Percentiles rank a stretch among this genome's conserved stretches.
Conservation (phyloP, 2,888 invertebrate genomes). For the Caenorhabditis sp. region DNA sequence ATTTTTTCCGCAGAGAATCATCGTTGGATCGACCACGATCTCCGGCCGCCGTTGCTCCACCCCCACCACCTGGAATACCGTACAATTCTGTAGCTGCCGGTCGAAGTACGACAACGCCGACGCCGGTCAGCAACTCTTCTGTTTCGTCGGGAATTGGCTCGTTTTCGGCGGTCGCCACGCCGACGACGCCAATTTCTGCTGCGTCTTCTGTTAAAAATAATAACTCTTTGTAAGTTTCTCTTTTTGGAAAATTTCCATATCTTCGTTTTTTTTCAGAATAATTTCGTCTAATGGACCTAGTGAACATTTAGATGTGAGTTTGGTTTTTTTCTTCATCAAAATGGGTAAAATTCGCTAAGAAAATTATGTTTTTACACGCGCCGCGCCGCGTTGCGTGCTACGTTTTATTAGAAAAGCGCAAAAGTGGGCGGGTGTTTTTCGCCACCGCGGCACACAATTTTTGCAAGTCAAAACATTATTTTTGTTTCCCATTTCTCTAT, state of each 20-base stretch:
- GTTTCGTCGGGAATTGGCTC: slow-evolving; percentile 4
- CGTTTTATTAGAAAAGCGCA: no score
- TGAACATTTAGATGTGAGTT: background rate
- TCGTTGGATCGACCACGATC: slow-evolving; percentile 25
- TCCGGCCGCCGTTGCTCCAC: slow-evolving; percentile 71
- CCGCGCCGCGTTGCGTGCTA: no score
- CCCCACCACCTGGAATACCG: slow-evolving; percentile 63
- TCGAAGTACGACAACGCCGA: slow-evolving; percentile 33
- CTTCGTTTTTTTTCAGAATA: background rate
- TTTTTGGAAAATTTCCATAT: background rate
- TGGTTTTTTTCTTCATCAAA: background rate
- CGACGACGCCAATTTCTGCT: slow-evolving; percentile 1
- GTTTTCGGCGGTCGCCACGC: background rate
- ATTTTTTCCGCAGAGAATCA: slow-evolving; percentile 18
- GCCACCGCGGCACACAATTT: no score
- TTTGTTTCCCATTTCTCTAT: no score
- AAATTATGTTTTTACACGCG: no score
- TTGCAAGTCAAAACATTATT: no score
- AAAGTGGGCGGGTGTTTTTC: no score
- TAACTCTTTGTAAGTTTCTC: background rate
- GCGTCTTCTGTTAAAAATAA: background rate
- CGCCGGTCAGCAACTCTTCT: slow-evolving; percentile 14
- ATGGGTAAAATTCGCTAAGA: no score
- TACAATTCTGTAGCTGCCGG: slow-evolving; percentile 68
- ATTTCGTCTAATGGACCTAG: background rate